A percentile compares a stretch with the other conserved stretches of the same genome.
Evolutionary conservation across 2,888 invertebrate species (phyloP).

Genomic region (Oscheius sp.): DNA sequence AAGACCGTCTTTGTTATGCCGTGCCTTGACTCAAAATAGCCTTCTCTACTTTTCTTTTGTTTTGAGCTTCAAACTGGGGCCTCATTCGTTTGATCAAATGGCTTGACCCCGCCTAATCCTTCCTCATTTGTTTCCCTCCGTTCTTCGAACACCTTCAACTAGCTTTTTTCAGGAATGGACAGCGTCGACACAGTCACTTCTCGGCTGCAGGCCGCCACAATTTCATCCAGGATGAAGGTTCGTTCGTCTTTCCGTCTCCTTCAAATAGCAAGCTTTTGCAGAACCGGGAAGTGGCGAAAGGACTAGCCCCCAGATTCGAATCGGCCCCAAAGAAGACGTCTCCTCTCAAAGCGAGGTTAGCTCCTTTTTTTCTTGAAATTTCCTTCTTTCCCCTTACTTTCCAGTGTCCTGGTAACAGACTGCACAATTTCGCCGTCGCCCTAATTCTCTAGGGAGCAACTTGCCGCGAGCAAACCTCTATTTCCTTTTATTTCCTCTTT

Average conservation of each 20-base stretch:
- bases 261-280: conserved; percentile 10
- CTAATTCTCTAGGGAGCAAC: neutral
- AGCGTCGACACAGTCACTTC: conserved; percentile 16
- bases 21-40: too few species aligned
- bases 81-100: too few species aligned
- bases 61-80: too few species aligned
- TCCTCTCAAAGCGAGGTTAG: neutral
- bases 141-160: neutral
- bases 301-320: neutral
- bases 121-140: neutral
- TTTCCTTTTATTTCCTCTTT: neutral
- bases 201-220: conserved; percentile 18
- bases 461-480: neutral
- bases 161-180: conserved; percentile 7
- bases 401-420: neutral
- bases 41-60: too few species aligned
- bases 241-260: too few species aligned
- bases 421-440: neutral
- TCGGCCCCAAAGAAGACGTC: neutral
- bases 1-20: too few species aligned
- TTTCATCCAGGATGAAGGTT: conserved; percentile 12
- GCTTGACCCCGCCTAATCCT: neutral
- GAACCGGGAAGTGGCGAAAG: neutral
- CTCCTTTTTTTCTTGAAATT: neutral
- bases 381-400: neutral